Base-by-base conservation (phyloP, 1,140 invertebrate species). In the Monochamus saltuarius region DNA sequence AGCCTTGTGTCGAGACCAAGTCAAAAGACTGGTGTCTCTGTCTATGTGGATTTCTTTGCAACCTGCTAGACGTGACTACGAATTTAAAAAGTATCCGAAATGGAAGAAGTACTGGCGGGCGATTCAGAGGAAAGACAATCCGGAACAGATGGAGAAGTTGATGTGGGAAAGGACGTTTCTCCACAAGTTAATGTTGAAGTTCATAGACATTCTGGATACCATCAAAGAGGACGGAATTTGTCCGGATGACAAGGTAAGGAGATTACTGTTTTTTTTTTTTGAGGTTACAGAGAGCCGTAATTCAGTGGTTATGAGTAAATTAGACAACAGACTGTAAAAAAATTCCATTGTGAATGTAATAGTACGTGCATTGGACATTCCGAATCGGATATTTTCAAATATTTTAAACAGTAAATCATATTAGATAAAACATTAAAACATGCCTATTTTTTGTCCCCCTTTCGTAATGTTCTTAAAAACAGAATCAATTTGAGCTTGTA, bases 1-100 rank as follows among this genome's bases (percentile, higher is more conserved):
- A 17, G 89, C 91, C 64, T 74, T 99, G 7, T 94, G 98, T 43
- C 78, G 97, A 36, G 90, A 95, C 68, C 92, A 97, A 79, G 89
- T 97, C 2, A 95, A 97, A 75, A 83, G 88, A 62, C 80, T 99
- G 16, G 93, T 98, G 0, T 97, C 95, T 0, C 81, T 99, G 0
- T 89, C 94, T 6, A 97, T 95, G 82, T 99, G 97, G 95, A 83
- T 87, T 16, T 95, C 92, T 69, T 79, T 99, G 11, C 88, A 96
- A 70, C 87, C 86, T 82, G 84, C 81, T 37, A 81, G 95, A 47
- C 80, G 92, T 65, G 90, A 94, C 65, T 83, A 90, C 60, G 91
- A 98, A 73, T 90, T 99, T 68, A 87, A 88, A 71, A 83, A 85
- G 47, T 87, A 90, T 71, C 89, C 94, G 7, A 95, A 95, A 78